Base-by-base conservation (phyloP, 2,797 vertebrate species). In the Triplophysa yarkandensis region DNA sequence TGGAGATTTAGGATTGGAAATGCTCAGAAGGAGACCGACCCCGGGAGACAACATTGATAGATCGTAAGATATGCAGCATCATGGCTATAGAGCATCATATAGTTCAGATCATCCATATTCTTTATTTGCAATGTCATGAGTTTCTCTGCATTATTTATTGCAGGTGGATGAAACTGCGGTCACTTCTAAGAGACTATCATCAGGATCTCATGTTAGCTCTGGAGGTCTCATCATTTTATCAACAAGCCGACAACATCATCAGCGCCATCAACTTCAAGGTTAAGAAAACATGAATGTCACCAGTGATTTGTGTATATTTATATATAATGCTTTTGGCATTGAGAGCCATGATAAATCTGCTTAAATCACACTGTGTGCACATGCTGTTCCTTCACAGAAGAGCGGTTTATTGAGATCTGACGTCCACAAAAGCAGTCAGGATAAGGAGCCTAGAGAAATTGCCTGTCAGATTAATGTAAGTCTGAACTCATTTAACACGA, bases 401-500 rank as follows among this genome's bases (percentile, higher is more conserved):
- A 86, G 48, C 71, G 78, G 23, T 14, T 0, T 85, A n/a, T 84
- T 78, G 0, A 0, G n/a, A 1, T 4, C 55, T 30, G 82, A 57
- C 63, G 83, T 83, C 54, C 81, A 82, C 68, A 84, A 68, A 30
- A 61, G 74, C 0, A 74, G 61, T 71, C 77, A 43, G 39, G 87
- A 89, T 44, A 77, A 63, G 61, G 90, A 91, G 11, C 81, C 85
- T 39, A 83, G 88, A 55, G 90, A 91, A 79, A 90, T 91, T 52
- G 88, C 89, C 73, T 85, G 84, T 81, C 90, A 91, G 54, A 88
- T 92, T 76, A 90, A 89, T 82, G 91, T 92, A 80, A 85, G 88
- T 83, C 34, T 4, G 25, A 17, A 21, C 50, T 17, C 54, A 30
- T 54, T 44, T 30, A 25, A 55, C 28, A n/a, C 62, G 23, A 50